Base-by-base conservation (phyloP, 2,113 vertebrate genomes). In the Bagarius yarrelli region DNA sequence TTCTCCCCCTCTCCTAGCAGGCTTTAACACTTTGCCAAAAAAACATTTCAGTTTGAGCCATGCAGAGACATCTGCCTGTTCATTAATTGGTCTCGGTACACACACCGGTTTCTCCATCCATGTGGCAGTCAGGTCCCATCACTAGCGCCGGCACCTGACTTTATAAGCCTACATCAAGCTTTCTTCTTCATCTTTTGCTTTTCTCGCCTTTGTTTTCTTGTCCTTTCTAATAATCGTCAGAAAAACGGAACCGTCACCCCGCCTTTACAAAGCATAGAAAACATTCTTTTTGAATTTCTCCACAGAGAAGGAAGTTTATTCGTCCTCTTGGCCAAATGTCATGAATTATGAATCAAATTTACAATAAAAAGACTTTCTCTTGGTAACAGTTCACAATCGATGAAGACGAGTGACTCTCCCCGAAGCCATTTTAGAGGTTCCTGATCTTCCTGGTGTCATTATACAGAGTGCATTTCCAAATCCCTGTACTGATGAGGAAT, bases 11-110 rank as follows among this genome's bases (percentile, higher is more conserved):
- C 15, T 12, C 2, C 53, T 64, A 30, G 44, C 47, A 55, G 27
- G 61, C 85, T 80, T 85, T 86, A 79, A 12, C 55, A 27, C 53
- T 70, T 47, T 36, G 23, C 53, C 78, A 47, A 8, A 60, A 57
- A 80, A 61, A 32, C 0, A 36, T 59, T 53, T 40, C 53, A 55
- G 16, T 67, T 25, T 25, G 52, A 19, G 34, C 66, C 55, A n/a
- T 66, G 53, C 34, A 25, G 66, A 72, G 64, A 56, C 77, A 40
- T 64, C 56, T 55, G 57, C 44, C 73, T 61, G 52, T 73, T 44
- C 72, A 75, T 75, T 83, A 83, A 83, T 83, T 83, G 82, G 69
- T 67, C 82, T 82, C 80, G 27, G 53, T 44, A 40, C 76, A 79
- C 56, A 23, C 9, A 81, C 69, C 64, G 73, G 11, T 53, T 52